Percentiles rank a stretch among this genome's conserved stretches.
Conservation (phyloP, 2,888 invertebrate species). For the Catocala nupta region DNA sequence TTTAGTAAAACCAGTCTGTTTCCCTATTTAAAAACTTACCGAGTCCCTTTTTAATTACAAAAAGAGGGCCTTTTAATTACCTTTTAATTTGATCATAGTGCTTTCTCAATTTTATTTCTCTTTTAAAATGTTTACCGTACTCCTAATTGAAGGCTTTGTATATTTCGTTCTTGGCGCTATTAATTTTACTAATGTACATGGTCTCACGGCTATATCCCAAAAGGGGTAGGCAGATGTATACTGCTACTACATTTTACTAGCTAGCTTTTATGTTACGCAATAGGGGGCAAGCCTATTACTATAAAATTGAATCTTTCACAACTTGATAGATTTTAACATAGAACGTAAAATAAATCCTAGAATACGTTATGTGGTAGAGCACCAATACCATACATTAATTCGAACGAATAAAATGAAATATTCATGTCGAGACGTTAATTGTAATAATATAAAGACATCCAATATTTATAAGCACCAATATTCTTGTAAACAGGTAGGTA, state of each 20-base stretch:
- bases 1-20: neutral
- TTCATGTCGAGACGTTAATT: too few relatives aligned
- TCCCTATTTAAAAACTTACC: constrained; percentile 5
- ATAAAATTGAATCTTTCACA: too few relatives aligned
- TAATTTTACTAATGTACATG: neutral
- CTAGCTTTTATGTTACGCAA: neutral
- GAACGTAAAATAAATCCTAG: too few relatives aligned
- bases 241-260: neutral
- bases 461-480: too few relatives aligned
- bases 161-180: neutral
- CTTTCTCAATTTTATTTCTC: constrained; percentile 25
- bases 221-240: too few relatives aligned
- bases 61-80: neutral
- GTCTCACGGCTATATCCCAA: too few relatives aligned
- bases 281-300: neutral
- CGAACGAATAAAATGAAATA: too few relatives aligned
- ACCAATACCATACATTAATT: too few relatives aligned
- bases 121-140: neutral
- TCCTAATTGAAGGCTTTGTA: neutral
- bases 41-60: constrained; percentile 40
- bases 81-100: constrained; percentile 39
- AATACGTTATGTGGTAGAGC: too few relatives aligned
- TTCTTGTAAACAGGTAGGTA: too few relatives aligned
- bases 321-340: too few relatives aligned
- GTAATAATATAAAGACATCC: too few relatives aligned